Evolutionary conservation across 2,888 invertebrate species (phyloP).

Genomic region (Spodoptera exigua): DNA sequence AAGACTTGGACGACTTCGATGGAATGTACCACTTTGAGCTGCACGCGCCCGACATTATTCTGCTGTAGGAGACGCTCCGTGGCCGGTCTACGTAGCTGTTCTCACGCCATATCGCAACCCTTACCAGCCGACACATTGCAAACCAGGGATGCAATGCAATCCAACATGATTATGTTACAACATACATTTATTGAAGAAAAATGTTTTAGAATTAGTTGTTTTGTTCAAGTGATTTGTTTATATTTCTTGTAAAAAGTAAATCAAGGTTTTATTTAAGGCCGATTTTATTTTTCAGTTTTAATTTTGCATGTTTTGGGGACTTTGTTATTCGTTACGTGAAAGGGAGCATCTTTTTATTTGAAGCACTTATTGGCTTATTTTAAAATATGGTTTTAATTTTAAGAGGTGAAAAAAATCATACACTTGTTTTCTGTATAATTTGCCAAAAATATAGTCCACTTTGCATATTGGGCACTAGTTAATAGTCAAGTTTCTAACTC

Average conservation of each 20-base stretch:
- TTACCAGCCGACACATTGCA: constrained; percentile 37
- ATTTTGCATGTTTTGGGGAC: constrained; percentile 51
- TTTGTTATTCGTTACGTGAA: constrained; percentile 38
- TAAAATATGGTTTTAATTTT: constrained; percentile 56
- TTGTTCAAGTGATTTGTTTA: constrained; percentile 58
- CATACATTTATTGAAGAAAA: constrained; percentile 40
- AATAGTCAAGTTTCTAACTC: constrained; percentile 24
- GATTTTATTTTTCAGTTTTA: constrained; percentile 50
- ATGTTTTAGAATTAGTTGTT: constrained; percentile 63
- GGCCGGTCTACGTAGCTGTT: constrained; percentile 17
- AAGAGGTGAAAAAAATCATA: constrained; percentile 46
- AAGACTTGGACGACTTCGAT: constrained; percentile 73
- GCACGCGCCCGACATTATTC: constrained; percentile 70
- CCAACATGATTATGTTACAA: constrained; percentile 46
- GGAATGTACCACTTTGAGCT: constrained; percentile 67
- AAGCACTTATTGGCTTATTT: constrained; percentile 32
- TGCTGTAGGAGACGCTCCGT: constrained; percentile 58
- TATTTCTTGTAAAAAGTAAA: constrained; percentile 58
- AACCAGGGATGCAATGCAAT: constrained; percentile 33
- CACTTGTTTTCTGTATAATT: constrained; percentile 29
- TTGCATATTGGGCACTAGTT: constrained; percentile 19
- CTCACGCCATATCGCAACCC: constrained; percentile 41
- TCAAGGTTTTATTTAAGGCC: constrained; percentile 51
- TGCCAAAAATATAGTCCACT: constrained; percentile 17
- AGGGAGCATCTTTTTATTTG: constrained; percentile 43